Evolutionary conservation across 2,797 vertebrate species (phyloP), one percentile per base, ranked within the genome.

Genomic region (Tragopan temminckii): DNA sequence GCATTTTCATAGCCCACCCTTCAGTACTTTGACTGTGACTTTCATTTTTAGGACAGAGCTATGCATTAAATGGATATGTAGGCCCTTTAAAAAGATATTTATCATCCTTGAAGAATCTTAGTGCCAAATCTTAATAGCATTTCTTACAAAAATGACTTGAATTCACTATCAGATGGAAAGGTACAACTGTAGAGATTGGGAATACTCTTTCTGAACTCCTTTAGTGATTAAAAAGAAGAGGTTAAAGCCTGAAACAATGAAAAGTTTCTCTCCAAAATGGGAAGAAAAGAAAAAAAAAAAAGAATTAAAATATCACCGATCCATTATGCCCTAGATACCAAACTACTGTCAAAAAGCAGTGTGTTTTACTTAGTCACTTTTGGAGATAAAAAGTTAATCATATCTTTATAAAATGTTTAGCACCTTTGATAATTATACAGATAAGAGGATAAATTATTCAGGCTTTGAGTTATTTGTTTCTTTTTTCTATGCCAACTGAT

Each of bases 81-180:
- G 89, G 45, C 69, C 81, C 59, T 96, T 96, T 97, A 96, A 96
- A 96, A 89, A 89, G 91, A 36, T 95, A 96, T 97, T 97, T 97
- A 95, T 98, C 97, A 97, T 86, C 91, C 88, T 94, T 93, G 96
- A 97, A 96, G 95, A 97, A 97, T 97, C 96, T 96, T 90, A 67
- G 80, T 97, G 96, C 93, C 88, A 94, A 94, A 97, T 97, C 96
- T 96, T 97, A 97, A 97, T 96, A 97, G 95, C 88, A 80, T 97
- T 97, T 97, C 96, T 96, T 96, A 94, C 81, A 97, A 95, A 96
- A 96, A 94, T 94, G 93, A 67, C 94, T 97, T 79, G 95, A 95
- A 91, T 95, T 96, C 88, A 40, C 89, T 86, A 95, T 97, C 97
- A 96, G 96, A 97, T 98, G 64, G 59, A 88, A 95, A 95, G 66